A percentile compares a stretch with the other conserved stretches of the same genome.
phyloP scores from a whole-genome alignment of 2,797 vertebrate species.

The Sphenopsis melanotis region DNA sequence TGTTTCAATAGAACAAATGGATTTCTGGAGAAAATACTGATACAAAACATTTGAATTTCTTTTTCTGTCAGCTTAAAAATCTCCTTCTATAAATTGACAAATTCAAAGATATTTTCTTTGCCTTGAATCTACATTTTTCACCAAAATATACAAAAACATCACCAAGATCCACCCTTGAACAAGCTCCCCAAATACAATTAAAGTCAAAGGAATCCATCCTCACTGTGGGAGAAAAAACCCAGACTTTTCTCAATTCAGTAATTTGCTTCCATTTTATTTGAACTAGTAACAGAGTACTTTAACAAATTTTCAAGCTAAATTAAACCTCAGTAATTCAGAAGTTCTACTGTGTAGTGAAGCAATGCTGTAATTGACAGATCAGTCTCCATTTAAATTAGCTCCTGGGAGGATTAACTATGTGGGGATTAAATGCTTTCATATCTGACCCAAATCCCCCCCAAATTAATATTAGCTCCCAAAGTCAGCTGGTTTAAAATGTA shows the following conservation, averaged over 20 bases:
- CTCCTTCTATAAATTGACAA: background rate
- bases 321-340: constrained; percentile 30
- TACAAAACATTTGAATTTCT: background rate
- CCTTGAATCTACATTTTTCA: background rate
- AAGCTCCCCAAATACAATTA: background rate
- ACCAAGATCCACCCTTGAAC: background rate
- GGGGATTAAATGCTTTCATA: constrained; percentile 54
- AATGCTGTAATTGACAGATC: constrained; percentile 25
- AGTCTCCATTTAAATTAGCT: constrained; percentile 44
- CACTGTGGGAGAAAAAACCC: background rate
- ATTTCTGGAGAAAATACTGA: background rate
- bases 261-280: background rate
- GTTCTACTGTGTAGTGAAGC: background rate
- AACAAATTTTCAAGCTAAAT: constrained; percentile 51
- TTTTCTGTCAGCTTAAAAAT: background rate
- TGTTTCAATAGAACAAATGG: background rate
- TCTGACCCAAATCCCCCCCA: background rate
- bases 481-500: constrained; percentile 8
- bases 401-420: constrained; percentile 18
- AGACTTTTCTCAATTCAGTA: background rate
- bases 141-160: background rate
- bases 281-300: background rate
- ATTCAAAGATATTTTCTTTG: background rate
- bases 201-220: background rate
- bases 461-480: background rate